Evolutionary conservation across 2,113 vertebrate genomes (phyloP).

Genomic region (Zapus hudsonius): DNA sequence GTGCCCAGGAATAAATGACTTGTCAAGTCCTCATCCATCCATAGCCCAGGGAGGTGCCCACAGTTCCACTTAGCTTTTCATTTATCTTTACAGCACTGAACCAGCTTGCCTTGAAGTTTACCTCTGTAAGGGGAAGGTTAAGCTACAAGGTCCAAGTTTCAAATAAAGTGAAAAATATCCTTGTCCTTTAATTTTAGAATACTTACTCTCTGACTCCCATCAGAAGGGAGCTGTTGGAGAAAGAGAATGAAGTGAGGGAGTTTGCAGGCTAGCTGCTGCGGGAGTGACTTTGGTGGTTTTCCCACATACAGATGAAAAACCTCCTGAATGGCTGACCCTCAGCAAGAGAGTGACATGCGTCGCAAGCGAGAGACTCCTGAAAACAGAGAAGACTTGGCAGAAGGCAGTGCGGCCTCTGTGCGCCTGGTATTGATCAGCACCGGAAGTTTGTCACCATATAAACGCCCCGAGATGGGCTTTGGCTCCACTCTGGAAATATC

Average conservation of each 20-base stretch:
- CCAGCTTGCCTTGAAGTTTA: conserved; percentile 18
- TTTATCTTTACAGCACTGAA: conserved; percentile 60
- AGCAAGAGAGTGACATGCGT: conserved; percentile 31
- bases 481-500: conserved; percentile 2
- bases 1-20: conserved; percentile 61
- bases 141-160: conserved; percentile 31
- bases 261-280: background rate
- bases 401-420: background rate
- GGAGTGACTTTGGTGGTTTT: conserved; percentile 7
- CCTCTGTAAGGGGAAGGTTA: conserved; percentile 39
- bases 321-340: conserved; percentile 52
- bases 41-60: background rate
- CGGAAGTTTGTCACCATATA: background rate
- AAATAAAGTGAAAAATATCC: background rate
- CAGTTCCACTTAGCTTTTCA: conserved; percentile 36
- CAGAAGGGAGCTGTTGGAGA: conserved; percentile 35
- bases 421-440: background rate
- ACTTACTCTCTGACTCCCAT: conserved; percentile 37
- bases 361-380: background rate
- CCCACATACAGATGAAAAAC: conserved; percentile 60
- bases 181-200: conserved; percentile 66
- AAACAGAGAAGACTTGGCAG: background rate
- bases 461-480: background rate
- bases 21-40: conserved; percentile 54
- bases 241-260: conserved; percentile 30